phyloP scores from a whole-genome alignment of 2,113 vertebrate species.

The Nematolebias whitei region DNA sequence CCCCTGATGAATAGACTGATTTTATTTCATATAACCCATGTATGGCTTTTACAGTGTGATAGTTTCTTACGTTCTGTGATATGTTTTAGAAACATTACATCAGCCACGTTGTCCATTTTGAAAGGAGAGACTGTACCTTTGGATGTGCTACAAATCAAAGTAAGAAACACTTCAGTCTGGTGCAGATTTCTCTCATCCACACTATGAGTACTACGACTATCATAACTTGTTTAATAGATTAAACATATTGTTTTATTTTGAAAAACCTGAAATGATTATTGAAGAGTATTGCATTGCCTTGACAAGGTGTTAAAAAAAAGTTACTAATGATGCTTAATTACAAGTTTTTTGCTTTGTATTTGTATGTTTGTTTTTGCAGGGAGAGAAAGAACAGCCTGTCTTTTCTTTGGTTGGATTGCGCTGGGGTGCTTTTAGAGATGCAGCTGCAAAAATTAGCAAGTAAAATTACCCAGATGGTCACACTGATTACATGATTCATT shows the following conservation, averaged over 20 bases:
- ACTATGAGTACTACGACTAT: not conserved
- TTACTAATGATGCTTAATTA: no score
- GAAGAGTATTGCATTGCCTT: not conserved
- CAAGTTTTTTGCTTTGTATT: not conserved
- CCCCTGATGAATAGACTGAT: no score
- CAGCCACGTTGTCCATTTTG: constrained; percentile 91
- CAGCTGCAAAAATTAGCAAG: constrained; percentile 89
- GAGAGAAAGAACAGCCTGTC: constrained; percentile 92
- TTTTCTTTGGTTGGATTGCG: constrained; percentile 91
- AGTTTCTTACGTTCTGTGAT: not conserved
- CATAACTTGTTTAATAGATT: not conserved
- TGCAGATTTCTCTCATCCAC: not conserved
- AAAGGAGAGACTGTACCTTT: constrained; percentile 92
- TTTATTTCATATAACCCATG: not conserved
- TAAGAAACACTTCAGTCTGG: constrained; percentile 56
- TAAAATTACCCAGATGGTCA: constrained; percentile 67
- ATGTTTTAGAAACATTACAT: constrained; percentile 85
- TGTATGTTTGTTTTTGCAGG: constrained; percentile 71
- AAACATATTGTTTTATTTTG: not conserved
- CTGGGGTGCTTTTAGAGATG: constrained; percentile 95
- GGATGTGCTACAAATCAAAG: constrained; percentile 96
- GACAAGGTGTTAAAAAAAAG: no score
- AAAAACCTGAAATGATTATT: not conserved
- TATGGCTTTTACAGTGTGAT: not conserved
- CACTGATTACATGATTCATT: not conserved